Evolutionary conservation across 1,140 invertebrate genomes (phyloP).

Genomic region (Maniola jurtina): DNA sequence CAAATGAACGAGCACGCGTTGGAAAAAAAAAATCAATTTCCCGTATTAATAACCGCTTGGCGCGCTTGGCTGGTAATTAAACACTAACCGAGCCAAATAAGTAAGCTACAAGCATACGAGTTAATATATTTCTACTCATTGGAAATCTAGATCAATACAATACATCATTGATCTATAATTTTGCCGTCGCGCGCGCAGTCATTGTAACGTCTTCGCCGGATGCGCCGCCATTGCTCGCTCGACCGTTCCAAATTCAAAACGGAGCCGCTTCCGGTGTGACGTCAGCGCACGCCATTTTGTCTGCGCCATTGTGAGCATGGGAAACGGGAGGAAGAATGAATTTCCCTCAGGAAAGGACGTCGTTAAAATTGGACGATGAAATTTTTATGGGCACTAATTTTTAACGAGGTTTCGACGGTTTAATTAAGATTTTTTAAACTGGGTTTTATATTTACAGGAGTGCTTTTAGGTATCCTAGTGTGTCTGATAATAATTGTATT

Average conservation of each 20-base stretch:
- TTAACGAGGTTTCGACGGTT: background rate
- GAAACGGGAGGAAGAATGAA: slow-evolving; percentile 47
- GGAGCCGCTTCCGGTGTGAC: slow-evolving; percentile 75
- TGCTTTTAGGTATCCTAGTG: too few relatives aligned
- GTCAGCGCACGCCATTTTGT: slow-evolving; percentile 73
- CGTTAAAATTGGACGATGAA: slow-evolving; percentile 6
- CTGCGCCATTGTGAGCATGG: slow-evolving; percentile 65
- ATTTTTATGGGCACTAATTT: slow-evolving; percentile 6
- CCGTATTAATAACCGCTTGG: too few relatives aligned
- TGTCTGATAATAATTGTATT: too few relatives aligned
- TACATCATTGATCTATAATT: slow-evolving; percentile 34
- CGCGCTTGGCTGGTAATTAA: background rate
- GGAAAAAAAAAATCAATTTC: too few relatives aligned
- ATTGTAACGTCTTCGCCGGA: slow-evolving; percentile 76
- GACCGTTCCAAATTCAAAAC: slow-evolving; percentile 77
- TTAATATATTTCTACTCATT: slow-evolving; percentile 34
- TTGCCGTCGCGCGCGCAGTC: slow-evolving; percentile 53
- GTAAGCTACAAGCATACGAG: background rate
- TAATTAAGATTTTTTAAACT: too few relatives aligned
- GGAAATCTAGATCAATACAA: slow-evolving; percentile 28
- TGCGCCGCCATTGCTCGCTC: slow-evolving; percentile 75
- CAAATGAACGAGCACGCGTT: too few relatives aligned
- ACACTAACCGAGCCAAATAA: background rate
- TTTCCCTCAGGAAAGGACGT: slow-evolving; percentile 23
- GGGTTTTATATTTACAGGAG: too few relatives aligned